Evolutionary conservation across 2,797 vertebrate genomes (phyloP).

Genomic region (Morelia viridis): DNA sequence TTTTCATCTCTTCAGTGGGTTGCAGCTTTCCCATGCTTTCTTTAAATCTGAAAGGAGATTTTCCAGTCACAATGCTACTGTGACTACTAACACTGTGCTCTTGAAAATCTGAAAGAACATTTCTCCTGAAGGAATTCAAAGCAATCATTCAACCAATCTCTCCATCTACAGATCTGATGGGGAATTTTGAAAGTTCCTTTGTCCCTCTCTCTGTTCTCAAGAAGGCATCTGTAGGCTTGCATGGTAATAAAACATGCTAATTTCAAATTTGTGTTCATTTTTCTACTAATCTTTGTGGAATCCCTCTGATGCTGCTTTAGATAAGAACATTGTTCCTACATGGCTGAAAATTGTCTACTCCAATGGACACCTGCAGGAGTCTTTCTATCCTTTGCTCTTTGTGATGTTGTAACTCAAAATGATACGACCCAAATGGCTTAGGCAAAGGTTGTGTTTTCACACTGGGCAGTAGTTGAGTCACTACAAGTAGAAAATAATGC

Average conservation of each 20-base stretch:
- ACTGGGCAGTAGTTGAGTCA: background rate
- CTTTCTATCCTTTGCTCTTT: background rate
- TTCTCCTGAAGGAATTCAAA: background rate
- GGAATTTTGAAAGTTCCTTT: background rate
- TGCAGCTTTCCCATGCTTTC: background rate
- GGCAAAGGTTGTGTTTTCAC: background rate
- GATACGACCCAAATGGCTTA: background rate
- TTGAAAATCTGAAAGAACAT: background rate
- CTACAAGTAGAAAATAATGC: background rate
- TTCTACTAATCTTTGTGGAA: background rate
- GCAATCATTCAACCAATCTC: background rate
- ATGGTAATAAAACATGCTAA: background rate
- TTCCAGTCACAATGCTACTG: background rate
- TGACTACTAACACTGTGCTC: background rate
- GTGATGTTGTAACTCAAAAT: background rate
- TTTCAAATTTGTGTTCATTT: background rate
- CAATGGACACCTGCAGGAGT: background rate
- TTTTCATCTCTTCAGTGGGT: background rate
- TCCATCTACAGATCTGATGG: background rate
- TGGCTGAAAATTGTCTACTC: background rate
- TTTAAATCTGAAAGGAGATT: background rate
- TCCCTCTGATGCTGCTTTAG: background rate
- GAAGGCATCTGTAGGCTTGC: background rate
- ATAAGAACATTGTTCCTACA: background rate
- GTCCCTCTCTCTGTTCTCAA: background rate